Evolutionary conservation across 2,113 vertebrate species (phyloP), one percentile per base, ranked within the genome.

Genomic region (Eleginops maclovinus): DNA sequence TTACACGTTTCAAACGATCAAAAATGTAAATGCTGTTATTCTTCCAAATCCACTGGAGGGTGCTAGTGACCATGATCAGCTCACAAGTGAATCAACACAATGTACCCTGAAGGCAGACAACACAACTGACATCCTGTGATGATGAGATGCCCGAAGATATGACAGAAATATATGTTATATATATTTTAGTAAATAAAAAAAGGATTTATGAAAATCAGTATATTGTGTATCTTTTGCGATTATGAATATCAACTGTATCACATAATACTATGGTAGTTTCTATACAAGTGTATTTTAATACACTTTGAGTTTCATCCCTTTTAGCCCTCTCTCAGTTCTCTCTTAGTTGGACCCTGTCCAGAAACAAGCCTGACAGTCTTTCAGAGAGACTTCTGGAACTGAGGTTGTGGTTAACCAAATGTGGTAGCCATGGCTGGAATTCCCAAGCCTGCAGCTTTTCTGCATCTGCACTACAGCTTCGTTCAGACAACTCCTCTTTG

Each of bases 21-120:
- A 53, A 58, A 65, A 70, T 31, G 26, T 43, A 88, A 84, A 85
- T 72, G 69, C 58, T 87, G 75, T 75, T 73, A 49, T 77, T 86
- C 59, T 56, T 77, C 22, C 78, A 81, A 87, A 86, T 82, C 91
- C 92, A 93, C 91, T 82, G 69, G 91, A 87, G 85, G 91, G 91
- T 72, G 86, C 89, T 87, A 87, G 82, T 84, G 91, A 91, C 86
- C 88, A 83, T 50, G 49, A 53, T 51, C 40, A 81, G 77, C 80
- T 82, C 76, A 82, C 59, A 51, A 47, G 49, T 81, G 3, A 80
- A 73, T 56, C 61, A 46, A 79, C 40, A 73, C 31, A 36, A 36
- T 43, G 28, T 47, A 61, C 63, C 77, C 55, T 66, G 21, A 82
- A 1, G 26, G 55, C 66, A 56, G 66, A 53, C 49, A 49, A 67